Base-by-base conservation (phyloP, 2,797 vertebrate genomes). In the Pteronotus mesoamericanus region DNA sequence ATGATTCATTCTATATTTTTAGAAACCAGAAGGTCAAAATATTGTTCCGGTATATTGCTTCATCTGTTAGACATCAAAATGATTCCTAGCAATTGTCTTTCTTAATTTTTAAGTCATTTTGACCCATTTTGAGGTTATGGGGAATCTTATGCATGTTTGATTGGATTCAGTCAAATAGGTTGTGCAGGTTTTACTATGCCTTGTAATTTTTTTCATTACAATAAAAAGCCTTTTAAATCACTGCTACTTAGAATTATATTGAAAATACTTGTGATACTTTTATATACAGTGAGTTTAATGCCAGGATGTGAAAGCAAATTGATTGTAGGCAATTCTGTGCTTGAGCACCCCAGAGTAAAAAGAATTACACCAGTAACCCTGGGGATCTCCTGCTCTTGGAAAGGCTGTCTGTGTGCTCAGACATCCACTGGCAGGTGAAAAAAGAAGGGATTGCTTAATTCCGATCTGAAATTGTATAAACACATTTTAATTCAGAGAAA, bases 321-420 rank as follows among this genome's bases (percentile, higher is more conserved):
- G 98, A 98, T 98, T 98, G 98, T 98, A 98, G 98, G 96, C 98
- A 98, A 96, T 98, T 98, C 98, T 98, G 97, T 97, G 97, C 97
- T 97, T 97, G 97, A 98, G 97, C 94, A 98, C 97, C 96, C 98
- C 94, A 88, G 97, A 98, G 98, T 98, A 97, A 97, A 98, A 98
- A 97, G 98, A 98, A 98, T 98, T 96, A 98, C 96, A 96, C 96
- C 69, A 91, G 96, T 96, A 97, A 98, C 98, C 96, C 98, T 98
- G 97, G 98, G 98, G 98, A 98, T 97, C 98, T 96, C 71, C 46
- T 72, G 68, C 96, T 95, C 97, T 98, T 94, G 92, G 97, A 98
- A 97, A 98, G 97, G 94, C 97, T 98, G 97, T 96, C 97, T 96
- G 89, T 96, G 97, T 94, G 94, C 94, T 98, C 94, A 98, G 96